These are phyloP conservation scores for Nyctibius bracteatus DNA, from an alignment of 2,113 vertebrate species.

Conservation along the genomic window DNA sequence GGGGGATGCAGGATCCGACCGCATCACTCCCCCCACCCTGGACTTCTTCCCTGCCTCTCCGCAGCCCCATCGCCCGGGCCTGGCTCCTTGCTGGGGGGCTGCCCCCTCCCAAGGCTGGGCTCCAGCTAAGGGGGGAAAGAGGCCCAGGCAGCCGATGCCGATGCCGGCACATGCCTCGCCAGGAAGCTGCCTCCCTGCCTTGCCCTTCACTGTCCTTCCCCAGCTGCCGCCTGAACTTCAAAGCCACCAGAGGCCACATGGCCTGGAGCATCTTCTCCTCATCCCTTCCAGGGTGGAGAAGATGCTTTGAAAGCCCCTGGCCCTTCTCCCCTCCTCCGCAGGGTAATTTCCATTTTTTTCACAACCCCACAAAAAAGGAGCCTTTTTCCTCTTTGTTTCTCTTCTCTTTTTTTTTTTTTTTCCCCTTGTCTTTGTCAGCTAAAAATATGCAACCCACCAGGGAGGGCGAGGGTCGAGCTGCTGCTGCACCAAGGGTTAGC, in stretches of 20 bases:
- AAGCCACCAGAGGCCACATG: conserved; percentile 28
- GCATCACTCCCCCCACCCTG: neutral
- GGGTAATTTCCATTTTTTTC: conserved; percentile 61
- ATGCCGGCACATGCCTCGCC: accelerated
- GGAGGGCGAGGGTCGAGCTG: neutral
- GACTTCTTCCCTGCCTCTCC: neutral
- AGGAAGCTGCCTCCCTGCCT: neutral
- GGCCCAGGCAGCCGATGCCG: neutral
- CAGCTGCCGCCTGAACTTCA: neutral
- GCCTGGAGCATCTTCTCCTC: conserved; percentile 3
- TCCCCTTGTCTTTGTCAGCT: neutral
- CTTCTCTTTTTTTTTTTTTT: neutral
- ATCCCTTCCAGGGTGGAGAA: neutral
- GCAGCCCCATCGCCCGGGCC: accelerated
- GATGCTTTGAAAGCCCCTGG: conserved; percentile 4
- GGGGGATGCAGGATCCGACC: neutral
- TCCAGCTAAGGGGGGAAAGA: accelerated
- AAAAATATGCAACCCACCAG: conserved; percentile 32
- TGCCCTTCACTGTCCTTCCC: neutral
- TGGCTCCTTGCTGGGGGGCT: neutral
- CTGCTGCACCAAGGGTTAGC: neutral
- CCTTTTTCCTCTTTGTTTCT: conserved; percentile 16
- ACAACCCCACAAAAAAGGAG: conserved; percentile 33
- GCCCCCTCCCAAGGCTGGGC: neutral
- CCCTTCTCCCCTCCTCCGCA: neutral